Conservation (phyloP, 2,888 invertebrate genomes). For the Hirtodrosophila confusa region DNA sequence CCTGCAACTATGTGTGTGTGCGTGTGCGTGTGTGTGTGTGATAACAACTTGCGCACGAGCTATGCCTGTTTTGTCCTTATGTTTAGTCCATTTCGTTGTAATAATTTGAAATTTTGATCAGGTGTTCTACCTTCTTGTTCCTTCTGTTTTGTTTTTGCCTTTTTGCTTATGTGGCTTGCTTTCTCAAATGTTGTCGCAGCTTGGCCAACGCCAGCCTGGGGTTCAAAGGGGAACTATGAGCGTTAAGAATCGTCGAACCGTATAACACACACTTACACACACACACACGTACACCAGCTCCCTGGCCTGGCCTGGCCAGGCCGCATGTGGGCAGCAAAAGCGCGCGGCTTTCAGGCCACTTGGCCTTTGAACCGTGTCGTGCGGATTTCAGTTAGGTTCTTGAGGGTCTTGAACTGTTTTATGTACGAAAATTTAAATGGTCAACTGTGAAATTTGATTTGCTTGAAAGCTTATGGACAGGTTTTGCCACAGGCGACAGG, state of each 20-base stretch:
- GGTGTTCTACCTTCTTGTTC: slow-evolving; percentile 58
- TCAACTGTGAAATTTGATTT: slow-evolving; percentile 47
- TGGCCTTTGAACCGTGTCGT: slow-evolving; percentile 70
- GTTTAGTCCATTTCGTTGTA: slow-evolving; percentile 67
- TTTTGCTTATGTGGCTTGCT: slow-evolving; percentile 59
- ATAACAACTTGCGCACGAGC: slow-evolving; percentile 72
- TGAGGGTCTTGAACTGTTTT: slow-evolving; percentile 10
- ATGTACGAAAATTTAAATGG: slow-evolving; percentile 1
- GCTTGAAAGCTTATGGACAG: slow-evolving; percentile 22
- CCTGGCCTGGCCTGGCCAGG: slow-evolving; percentile 31
- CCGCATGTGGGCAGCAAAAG: slow-evolving; percentile 60
- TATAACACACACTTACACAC: slow-evolving; percentile 46
- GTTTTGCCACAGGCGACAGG: slow-evolving; percentile 1
- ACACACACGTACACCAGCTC: slow-evolving; percentile 14
- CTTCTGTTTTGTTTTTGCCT: slow-evolving; percentile 23
- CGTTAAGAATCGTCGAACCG: slow-evolving; percentile 74
- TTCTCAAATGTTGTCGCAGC: slow-evolving; percentile 30
- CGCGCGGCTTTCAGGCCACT: slow-evolving; percentile 67
- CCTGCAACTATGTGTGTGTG: slow-evolving; percentile 25
- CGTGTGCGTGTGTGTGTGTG: slow-evolving; percentile 33
- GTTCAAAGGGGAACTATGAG: slow-evolving; percentile 75
- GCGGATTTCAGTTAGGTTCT: slow-evolving; percentile 41
- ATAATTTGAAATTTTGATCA: slow-evolving; percentile 79
- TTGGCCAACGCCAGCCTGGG: slow-evolving; percentile 18
- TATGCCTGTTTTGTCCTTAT: slow-evolving; percentile 68